Evolutionary conservation across 2,888 invertebrate genomes (phyloP).

Genomic region (Mesochorus sp.): DNA sequence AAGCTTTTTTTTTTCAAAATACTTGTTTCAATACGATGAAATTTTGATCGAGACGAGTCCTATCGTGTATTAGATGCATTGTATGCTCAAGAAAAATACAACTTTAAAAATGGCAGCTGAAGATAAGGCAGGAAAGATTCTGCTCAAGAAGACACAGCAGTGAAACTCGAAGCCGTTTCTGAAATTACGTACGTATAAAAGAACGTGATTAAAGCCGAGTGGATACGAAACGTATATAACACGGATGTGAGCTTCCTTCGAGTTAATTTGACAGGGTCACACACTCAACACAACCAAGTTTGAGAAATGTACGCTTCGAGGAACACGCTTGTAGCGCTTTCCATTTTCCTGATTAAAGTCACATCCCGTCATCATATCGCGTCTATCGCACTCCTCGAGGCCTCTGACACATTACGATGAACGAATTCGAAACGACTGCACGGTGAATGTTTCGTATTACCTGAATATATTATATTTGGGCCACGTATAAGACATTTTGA

Average conservation of each 20-base stretch:
- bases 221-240: slow-evolving; percentile 32
- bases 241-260: slow-evolving; percentile 12
- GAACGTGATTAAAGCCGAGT: slow-evolving; percentile 53
- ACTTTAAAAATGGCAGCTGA: slow-evolving; percentile 28
- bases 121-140: slow-evolving; percentile 13
- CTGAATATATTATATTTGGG: too few species aligned
- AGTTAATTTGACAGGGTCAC: slow-evolving; percentile 3
- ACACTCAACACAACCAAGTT: slow-evolving; percentile 3
- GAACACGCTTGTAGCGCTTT: background rate
- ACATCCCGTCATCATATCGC: too few species aligned
- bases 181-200: slow-evolving; percentile 52
- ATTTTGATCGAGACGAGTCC: too few species aligned
- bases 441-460: too few species aligned
- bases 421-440: too few species aligned
- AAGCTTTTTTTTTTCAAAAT: too few species aligned
- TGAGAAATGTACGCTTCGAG: slow-evolving; percentile 8
- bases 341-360: background rate
- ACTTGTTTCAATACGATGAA: too few species aligned
- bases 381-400: too few species aligned
- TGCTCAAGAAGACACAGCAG: slow-evolving; percentile 27
- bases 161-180: slow-evolving; percentile 47
- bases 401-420: too few species aligned
- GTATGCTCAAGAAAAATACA: too few species aligned
- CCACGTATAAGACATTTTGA: too few species aligned
- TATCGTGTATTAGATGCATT: too few species aligned